Conservation (phyloP, 1,140 invertebrate species). For the Bombus waltoni region DNA sequence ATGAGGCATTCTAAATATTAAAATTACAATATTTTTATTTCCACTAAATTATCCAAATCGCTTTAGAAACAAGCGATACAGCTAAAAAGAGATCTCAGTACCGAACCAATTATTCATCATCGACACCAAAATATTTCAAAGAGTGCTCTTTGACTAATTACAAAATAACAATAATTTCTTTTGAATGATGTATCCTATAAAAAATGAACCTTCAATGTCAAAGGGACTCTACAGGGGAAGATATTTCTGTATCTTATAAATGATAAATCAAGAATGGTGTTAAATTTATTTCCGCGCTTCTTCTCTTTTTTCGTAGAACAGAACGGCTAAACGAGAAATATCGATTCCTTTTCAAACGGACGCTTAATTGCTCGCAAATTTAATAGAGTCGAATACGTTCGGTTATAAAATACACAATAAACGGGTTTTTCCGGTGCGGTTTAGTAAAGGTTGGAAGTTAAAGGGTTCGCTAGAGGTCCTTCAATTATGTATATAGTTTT, state of each 20-base stretch:
- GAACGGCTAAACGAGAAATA: background rate
- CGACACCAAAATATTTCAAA: background rate
- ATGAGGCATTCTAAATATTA: background rate
- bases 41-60: too few relatives aligned
- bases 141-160: background rate
- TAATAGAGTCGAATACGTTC: background rate
- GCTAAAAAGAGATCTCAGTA: background rate
- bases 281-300: background rate
- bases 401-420: conserved; percentile 23
- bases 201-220: background rate
- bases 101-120: background rate
- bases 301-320: background rate
- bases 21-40: background rate
- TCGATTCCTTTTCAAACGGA: conserved; percentile 2
- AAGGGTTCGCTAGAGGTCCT: background rate
- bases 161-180: background rate
- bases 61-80: background rate
- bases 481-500: conserved; percentile 45
- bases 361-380: background rate
- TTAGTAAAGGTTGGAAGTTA: background rate
- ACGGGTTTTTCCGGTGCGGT: background rate
- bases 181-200: background rate
- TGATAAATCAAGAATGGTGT: too few relatives aligned
- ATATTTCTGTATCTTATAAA: background rate
- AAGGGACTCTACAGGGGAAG: background rate